These are phyloP conservation scores for Mylabris sibirica DNA, from an alignment of 2,888 invertebrate genomes.

Conservation along the genomic window DNA sequence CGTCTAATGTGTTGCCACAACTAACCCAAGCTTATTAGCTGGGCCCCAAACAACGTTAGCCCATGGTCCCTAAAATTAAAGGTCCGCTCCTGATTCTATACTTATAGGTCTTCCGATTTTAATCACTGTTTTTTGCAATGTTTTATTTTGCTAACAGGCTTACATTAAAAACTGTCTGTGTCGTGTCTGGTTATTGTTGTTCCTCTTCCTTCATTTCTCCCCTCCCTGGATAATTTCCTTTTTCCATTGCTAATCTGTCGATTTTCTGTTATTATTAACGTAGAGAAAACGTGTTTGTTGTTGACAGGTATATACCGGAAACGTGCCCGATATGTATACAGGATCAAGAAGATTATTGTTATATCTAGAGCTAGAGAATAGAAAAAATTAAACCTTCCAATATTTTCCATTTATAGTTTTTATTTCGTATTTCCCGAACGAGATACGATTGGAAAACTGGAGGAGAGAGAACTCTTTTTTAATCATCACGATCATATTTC, in stretches of 20 bases:
- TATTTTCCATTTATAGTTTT: neutral
- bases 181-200: neutral
- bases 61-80: no score
- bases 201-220: neutral
- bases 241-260: neutral
- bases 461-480: neutral
- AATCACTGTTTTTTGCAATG: no score
- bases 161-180: neutral
- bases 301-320: constrained; percentile 8
- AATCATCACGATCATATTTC: constrained; percentile 13
- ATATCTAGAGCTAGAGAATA: neutral
- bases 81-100: no score
- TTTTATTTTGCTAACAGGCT: neutral
- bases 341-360: constrained; percentile 1
- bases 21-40: no score
- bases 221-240: neutral
- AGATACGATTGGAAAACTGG: constrained; percentile 9
- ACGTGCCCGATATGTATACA: neutral
- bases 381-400: neutral
- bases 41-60: no score
- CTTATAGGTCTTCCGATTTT: no score
- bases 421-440: neutral
- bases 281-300: neutral
- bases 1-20: no score
- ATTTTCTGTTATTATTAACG: neutral